Base-by-base conservation (phyloP, 1,140 invertebrate species). In the Proales similis region DNA sequence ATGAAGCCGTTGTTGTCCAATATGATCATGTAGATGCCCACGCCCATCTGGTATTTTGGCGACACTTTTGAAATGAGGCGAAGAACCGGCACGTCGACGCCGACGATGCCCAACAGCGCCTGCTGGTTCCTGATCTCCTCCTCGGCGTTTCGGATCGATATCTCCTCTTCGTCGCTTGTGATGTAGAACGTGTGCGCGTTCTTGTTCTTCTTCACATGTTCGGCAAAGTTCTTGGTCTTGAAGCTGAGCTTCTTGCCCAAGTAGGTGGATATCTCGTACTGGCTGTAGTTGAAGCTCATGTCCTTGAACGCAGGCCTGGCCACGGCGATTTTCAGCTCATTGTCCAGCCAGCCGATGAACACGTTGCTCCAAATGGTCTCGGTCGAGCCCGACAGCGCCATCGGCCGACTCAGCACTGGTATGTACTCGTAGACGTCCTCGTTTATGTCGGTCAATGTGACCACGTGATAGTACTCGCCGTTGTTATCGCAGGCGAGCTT, bases 391-490 rank as follows among this genome's bases (percentile, higher is more conserved):
- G 4, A 30, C 7, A 63, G 29, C 1, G 61, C 43, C 27, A 63
- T 63, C 5, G 62, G 62, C 11, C 62, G 38, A 17, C 20, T 27
- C 1, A 49, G 19, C 22, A 63, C 62, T 11, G 62, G 62, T 42
- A 63, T 63, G 26, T 63, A 63, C 30, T 63, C 62, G 6, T 63
- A 47, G 11, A 61, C 57, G 29, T 61, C 29, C 27, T 61, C 57
- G 26, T 61, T 45, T 17, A 61, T 61, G 36, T 61, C 57, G 7
- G 39, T 45, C 14, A 61, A 20, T 2, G 57, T 61, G 0, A 45
- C 39, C 5, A 61, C 57, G 26, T 61, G 57, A 24, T 45, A 57
- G 14, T 57, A 57, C 36, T 57, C 51, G 3, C 51, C 51, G 32
- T 57, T 57, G 36, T 57, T 57, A 39, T 57, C 32, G 27, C 51